Evolutionary conservation across 1,140 invertebrate species (phyloP).

Genomic region (Carposina sasakii): DNA sequence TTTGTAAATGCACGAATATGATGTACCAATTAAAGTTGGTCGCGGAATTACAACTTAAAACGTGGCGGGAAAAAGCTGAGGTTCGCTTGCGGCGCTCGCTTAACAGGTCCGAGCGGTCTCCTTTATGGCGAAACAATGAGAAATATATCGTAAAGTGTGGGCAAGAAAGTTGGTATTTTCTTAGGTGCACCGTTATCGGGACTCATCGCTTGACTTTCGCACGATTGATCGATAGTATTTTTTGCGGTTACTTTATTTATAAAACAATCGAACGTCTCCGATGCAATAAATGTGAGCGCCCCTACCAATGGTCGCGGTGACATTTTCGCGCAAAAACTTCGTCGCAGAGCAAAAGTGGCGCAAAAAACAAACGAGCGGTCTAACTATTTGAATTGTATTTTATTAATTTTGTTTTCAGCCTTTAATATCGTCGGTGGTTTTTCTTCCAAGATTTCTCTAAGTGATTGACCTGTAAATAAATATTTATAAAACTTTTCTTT

Average conservation of each 20-base stretch:
- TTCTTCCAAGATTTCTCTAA: too few relatives aligned
- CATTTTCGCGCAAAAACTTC: slow-evolving; percentile 35
- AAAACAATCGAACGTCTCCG: slow-evolving; percentile 67
- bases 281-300: slow-evolving; percentile 55
- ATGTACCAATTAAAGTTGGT: too few relatives aligned
- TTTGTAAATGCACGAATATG: slow-evolving; percentile 58
- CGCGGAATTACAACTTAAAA: too few relatives aligned
- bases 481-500: too few relatives aligned
- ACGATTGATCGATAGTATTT: slow-evolving; percentile 72
- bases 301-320: slow-evolving; percentile 49
- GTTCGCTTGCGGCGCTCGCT: slow-evolving; percentile 14
- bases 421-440: too few relatives aligned
- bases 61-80: slow-evolving; percentile 24
- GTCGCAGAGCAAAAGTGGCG: neutral
- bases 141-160: slow-evolving; percentile 40
- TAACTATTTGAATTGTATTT: too few relatives aligned
- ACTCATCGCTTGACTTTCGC: slow-evolving; percentile 61
- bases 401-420: too few relatives aligned
- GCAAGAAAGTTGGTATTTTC: slow-evolving; percentile 31
- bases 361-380: slow-evolving; percentile 15
- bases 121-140: slow-evolving; percentile 24
- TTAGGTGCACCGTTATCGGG: slow-evolving; percentile 36
- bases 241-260: slow-evolving; percentile 67
- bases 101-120: slow-evolving; percentile 29
- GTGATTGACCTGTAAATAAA: too few relatives aligned